Percentiles rank a stretch among this genome's conserved stretches.
These are phyloP conservation scores for Thecophora atra DNA, from an alignment of 2,888 invertebrate species.

Conservation along the genomic window DNA sequence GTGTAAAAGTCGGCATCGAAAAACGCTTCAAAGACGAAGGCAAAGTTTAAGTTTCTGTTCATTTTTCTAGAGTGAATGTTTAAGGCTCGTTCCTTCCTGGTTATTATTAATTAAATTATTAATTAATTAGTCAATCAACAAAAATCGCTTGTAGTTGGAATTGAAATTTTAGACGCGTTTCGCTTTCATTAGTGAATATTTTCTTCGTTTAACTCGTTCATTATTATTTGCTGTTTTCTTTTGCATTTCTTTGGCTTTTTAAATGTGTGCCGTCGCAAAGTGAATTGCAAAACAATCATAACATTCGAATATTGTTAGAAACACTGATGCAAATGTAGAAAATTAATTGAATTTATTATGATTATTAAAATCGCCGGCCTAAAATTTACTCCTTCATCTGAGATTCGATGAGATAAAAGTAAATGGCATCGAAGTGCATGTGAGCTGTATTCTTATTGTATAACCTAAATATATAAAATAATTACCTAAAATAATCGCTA, in stretches of 20 bases:
- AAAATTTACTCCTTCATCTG: background rate
- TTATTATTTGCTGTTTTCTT: slow-evolving; percentile 35
- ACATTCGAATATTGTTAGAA: slow-evolving; percentile 32
- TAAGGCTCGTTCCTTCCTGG: slow-evolving; percentile 19
- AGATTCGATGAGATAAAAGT: no score
- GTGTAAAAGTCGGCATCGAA: slow-evolving; percentile 68
- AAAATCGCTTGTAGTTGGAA: slow-evolving; percentile 9
- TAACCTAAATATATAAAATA: no score
- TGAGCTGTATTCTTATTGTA: no score
- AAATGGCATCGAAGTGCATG: no score
- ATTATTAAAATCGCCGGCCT: slow-evolving; percentile 37
- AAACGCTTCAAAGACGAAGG: slow-evolving; percentile 64
- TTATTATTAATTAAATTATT: background rate
- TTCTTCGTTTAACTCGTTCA: slow-evolving; percentile 19
- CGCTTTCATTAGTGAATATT: slow-evolving; percentile 39
- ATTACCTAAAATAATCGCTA: no score
- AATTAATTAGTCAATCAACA: background rate
- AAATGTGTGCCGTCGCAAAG: slow-evolving; percentile 4
- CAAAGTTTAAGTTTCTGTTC: slow-evolving; percentile 36
- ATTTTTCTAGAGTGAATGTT: background rate
- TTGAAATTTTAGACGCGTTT: slow-evolving; percentile 29
- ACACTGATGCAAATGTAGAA: slow-evolving; percentile 39
- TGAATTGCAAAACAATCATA: no score
- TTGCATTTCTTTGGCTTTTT: slow-evolving; percentile 32
- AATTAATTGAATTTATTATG: slow-evolving; percentile 67